Evolutionary conservation across 2,888 invertebrate genomes (phyloP), one percentile per base, ranked within the genome.

Genomic region (Trissonchulus sp.): DNA sequence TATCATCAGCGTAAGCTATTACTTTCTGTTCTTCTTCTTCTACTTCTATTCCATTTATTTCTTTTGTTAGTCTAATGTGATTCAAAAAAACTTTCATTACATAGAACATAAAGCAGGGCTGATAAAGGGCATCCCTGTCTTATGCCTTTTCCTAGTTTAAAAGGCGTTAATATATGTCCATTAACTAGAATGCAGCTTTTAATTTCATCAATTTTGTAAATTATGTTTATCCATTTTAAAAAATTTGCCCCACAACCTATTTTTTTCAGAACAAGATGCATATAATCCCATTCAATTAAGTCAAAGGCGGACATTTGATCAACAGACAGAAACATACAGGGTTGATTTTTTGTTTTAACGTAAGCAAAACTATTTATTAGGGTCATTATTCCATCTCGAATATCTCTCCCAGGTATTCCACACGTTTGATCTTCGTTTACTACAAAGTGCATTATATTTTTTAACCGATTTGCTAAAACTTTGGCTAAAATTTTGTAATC

Each of bases 401-500:
- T 71, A n/a, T 71, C 71, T 31, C 71, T 71, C 3, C 71, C 71
- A 8, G 71, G 71, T 31, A 65, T 34, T 18, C 31, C 65, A n/a
- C 65, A 65, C n/a, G 28, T 71, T 35, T 71, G 71, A 31, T 71
- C 71, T n/a, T 3, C 3, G 35, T 31, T 2, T 35, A 71, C n/a
- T 33, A 71, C 3, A 8, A 3, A 31, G 2, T 2, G 18, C 71
- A 71, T 71, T 3, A 3, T 3, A 3, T 8, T 28, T 30, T 35
- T 71, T 8, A 71, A n/a, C 34, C 71, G 2, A 8, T 8, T 30
- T 15, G 35, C n/a, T 3, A 71, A 34, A 35, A 71, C n/a, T 35
- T 71, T 71, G n/a, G 71, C n/a, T n/a, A 71, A 8, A 33, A 71
- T 71, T 35, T 71, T 71, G n/a, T 71, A 35, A n/a, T 71, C 71